Conservation (phyloP, 2,888 invertebrate genomes). For the Hetaerina titia region DNA sequence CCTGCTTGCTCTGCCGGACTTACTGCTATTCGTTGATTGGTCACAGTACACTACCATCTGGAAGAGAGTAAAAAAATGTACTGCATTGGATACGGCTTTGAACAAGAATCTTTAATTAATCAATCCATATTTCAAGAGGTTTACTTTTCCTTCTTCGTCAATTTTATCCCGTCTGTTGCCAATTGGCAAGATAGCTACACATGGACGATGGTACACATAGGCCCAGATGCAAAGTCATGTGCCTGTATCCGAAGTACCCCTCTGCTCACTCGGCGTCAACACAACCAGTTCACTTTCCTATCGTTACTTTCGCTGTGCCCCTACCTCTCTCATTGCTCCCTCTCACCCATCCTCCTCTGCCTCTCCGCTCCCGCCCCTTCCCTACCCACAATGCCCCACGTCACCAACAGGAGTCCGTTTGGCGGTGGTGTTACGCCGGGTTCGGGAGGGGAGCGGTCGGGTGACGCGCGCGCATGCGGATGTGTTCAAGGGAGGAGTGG, state of each 20-base stretch:
- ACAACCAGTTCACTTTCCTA: neutral
- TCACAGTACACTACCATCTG: too few species aligned
- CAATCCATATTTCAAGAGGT: too few species aligned
- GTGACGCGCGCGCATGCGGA: neutral
- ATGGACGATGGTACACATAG: too few species aligned
- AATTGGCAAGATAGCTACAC: too few species aligned
- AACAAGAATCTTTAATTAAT: too few species aligned
- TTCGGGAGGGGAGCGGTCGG: neutral
- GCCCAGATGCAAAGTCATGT: neutral
- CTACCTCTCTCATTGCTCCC: neutral
- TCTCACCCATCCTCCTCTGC: neutral
- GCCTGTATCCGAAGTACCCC: neutral
- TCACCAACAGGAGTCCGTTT: slow-evolving; percentile 40
- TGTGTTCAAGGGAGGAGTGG: neutral
- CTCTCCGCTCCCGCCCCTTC: neutral
- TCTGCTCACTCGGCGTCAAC: neutral
- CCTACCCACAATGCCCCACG: slow-evolving; percentile 29
- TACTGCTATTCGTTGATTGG: too few species aligned
- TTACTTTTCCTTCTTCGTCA: too few species aligned
- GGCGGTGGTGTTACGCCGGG: neutral
- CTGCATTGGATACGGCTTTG: too few species aligned
- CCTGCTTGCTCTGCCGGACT: too few species aligned
- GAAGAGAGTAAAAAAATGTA: too few species aligned
- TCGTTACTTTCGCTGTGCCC: neutral
- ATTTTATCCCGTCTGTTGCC: too few species aligned